Evolutionary conservation across 2,113 vertebrate species (phyloP).

Genomic region (Microcebus lehilahytsara): DNA sequence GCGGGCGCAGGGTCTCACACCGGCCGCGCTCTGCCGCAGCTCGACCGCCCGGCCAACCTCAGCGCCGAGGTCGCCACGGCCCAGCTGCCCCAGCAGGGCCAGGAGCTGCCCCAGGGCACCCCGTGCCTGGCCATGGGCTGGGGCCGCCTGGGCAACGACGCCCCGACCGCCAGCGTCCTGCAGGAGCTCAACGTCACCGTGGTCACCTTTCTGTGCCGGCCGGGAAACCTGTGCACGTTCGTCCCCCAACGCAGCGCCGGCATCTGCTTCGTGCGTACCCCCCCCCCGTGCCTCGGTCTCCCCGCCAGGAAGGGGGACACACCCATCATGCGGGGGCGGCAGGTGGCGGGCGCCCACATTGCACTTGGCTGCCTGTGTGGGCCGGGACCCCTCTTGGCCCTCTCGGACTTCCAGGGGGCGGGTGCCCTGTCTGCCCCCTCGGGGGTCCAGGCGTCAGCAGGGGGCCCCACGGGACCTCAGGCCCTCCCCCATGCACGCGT

Average conservation of each 20-base stretch:
- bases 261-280: conserved; percentile 17
- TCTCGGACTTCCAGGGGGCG: rapidly evolving
- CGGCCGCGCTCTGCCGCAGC: not conserved
- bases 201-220: conserved; percentile 46
- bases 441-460: too few species aligned
- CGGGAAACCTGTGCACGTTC: conserved; percentile 41
- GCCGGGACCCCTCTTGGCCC: rapidly evolving
- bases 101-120: conserved; percentile 9
- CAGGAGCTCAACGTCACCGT: conserved; percentile 69
- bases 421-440: rapidly evolving
- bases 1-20: not conserved
- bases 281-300: not conserved
- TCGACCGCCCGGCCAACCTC: conserved; percentile 2
- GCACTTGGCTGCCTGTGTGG: not conserved
- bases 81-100: conserved; percentile 19
- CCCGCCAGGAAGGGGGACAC: not conserved
- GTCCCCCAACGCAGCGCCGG: not conserved
- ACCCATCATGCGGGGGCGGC: rapidly evolving
- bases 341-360: rapidly evolving
- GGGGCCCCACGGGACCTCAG: not conserved
- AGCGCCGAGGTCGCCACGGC: not conserved
- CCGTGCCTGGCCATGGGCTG: conserved; percentile 69
- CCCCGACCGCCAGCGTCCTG: not conserved
- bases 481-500: rapidly evolving
- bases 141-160: conserved; percentile 2